Percentiles rank a stretch among this genome's conserved stretches.
phyloP scores from a whole-genome alignment of 2,113 vertebrate species.

The Boleophthalmus pectinirostris region DNA sequence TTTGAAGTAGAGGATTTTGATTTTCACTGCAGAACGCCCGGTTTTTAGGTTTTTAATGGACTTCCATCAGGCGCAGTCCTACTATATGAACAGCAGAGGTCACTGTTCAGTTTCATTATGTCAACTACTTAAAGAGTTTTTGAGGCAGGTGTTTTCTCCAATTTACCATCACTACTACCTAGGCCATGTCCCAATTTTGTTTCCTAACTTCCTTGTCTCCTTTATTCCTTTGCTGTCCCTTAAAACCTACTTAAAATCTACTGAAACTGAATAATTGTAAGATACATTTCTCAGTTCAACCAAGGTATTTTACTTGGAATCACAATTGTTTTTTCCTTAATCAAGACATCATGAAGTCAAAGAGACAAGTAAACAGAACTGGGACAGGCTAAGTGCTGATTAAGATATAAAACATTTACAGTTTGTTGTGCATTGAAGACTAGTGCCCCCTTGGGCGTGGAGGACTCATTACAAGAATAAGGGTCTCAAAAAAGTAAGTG shows the following conservation, averaged over 20 bases:
- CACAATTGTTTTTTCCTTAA: background rate
- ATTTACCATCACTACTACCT: background rate
- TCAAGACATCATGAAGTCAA: background rate
- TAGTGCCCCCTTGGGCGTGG: background rate
- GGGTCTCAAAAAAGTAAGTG: constrained; percentile 29
- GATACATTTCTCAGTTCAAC: no score
- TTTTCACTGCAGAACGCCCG: background rate
- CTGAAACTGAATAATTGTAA: no score
- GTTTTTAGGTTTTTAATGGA: background rate
- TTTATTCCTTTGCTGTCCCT: background rate
- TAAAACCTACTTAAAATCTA: no score
- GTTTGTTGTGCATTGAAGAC: constrained; percentile 51
- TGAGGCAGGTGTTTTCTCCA: background rate
- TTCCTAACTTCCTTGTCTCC: background rate
- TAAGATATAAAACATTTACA: constrained; percentile 12
- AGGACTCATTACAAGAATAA: background rate
- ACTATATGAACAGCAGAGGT: background rate
- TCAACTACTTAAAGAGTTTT: background rate
- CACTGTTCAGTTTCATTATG: background rate
- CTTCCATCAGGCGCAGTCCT: background rate
- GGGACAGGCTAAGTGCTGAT: background rate
- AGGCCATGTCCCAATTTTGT: background rate
- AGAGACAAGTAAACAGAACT: background rate
- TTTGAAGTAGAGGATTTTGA: background rate
- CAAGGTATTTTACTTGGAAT: no score